Conservation (phyloP, 2,797 vertebrate genomes). For the Rhinichthys osculus region DNA sequence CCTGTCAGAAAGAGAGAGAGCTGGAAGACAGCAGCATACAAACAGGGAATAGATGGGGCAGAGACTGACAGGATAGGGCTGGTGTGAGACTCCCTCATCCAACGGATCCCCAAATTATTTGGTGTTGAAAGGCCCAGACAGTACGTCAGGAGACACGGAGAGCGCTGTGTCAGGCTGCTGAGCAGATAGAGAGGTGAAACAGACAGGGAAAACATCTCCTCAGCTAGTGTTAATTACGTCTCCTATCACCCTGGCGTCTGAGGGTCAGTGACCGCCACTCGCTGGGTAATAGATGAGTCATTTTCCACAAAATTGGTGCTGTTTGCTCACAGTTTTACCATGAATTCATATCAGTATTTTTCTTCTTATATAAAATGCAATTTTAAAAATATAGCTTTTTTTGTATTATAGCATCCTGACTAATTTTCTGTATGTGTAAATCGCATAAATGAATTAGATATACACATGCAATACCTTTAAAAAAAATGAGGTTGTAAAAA, state of each 20-base stretch:
- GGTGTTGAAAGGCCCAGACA: slow-evolving; percentile 54
- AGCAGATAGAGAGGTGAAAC: slow-evolving; percentile 39
- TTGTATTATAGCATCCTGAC: not conserved
- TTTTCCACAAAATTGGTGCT: not conserved
- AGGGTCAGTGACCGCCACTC: not conserved
- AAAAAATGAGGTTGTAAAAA: too few relatives aligned
- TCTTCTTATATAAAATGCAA: not conserved
- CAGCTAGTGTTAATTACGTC: slow-evolving; percentile 35
- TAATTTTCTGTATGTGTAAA: not conserved
- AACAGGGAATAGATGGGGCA: slow-evolving; percentile 20
- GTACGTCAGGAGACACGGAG: slow-evolving; percentile 40
- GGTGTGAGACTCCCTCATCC: slow-evolving; percentile 36
- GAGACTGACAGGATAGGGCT: slow-evolving; percentile 14
- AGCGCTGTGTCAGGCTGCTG: slow-evolving; percentile 26
- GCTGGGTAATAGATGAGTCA: not conserved
- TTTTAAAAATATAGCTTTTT: not conserved
- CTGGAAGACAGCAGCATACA: slow-evolving; percentile 61
- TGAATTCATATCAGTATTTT: not conserved
- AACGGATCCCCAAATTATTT: slow-evolving; percentile 51
- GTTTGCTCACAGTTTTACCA: not conserved
- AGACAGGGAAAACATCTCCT: slow-evolving; percentile 27
- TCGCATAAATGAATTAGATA: not conserved
- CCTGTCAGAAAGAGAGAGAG: slow-evolving; percentile 45
- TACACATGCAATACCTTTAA: not conserved
- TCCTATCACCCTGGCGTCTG: slow-evolving; percentile 29